Evolutionary conservation across 2,113 vertebrate genomes (phyloP).

Genomic region (Pteruthius melanotis): DNA sequence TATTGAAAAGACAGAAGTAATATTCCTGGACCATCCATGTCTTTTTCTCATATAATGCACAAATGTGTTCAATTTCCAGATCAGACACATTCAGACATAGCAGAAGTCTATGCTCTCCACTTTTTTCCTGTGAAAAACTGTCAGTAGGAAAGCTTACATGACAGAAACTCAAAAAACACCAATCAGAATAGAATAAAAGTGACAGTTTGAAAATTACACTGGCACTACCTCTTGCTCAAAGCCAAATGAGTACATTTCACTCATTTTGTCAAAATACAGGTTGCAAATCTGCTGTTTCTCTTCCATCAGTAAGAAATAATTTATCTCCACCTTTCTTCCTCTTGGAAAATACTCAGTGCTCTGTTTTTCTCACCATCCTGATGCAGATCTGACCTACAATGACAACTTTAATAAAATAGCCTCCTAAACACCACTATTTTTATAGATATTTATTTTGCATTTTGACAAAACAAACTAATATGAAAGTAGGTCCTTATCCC

Average conservation of each 20-base stretch:
- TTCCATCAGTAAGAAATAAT: background rate
- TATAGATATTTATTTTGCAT: background rate
- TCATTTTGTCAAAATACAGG: conserved; percentile 26
- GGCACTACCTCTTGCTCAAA: conserved; percentile 2
- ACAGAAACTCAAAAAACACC: conserved; percentile 21
- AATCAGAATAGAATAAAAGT: conserved; percentile 25
- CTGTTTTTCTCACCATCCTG: background rate
- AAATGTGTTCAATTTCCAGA: background rate
- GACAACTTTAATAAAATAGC: background rate
- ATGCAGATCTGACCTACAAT: background rate
- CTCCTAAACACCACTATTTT: background rate
- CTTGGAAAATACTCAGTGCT: background rate
- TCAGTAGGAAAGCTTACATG: background rate
- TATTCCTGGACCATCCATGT: background rate
- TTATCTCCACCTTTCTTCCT: background rate
- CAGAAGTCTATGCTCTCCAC: background rate
- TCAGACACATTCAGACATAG: background rate
- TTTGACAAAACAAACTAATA: background rate
- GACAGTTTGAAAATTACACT: conserved; percentile 52
- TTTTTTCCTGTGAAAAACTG: conserved; percentile 7
- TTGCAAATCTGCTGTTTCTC: background rate
- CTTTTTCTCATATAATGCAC: background rate
- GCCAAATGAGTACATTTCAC: conserved; percentile 11
- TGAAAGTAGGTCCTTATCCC: background rate
- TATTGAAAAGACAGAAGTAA: background rate